Conservation (phyloP, 1,140 invertebrate species). For the Hyles euphorbiae region DNA sequence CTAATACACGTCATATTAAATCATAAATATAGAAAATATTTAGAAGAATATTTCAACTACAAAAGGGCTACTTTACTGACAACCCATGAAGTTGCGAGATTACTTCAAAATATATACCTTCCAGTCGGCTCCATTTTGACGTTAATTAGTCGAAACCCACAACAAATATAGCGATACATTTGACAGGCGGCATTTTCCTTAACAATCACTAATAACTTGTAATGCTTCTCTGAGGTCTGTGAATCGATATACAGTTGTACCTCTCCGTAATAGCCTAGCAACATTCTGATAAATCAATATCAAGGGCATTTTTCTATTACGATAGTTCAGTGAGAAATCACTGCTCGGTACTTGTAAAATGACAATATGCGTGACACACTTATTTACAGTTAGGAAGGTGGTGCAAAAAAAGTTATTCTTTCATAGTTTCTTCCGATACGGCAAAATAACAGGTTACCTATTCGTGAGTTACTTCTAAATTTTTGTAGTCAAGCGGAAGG, state of each 20-base stretch:
- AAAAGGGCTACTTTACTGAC: too few relatives aligned
- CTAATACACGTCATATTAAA: too few relatives aligned
- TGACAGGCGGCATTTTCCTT: background rate
- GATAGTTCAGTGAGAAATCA: background rate
- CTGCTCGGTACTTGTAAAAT: background rate
- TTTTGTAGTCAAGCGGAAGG: too few relatives aligned
- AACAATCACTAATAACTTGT: slow-evolving; percentile 1
- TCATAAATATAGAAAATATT: too few relatives aligned
- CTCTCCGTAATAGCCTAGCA: slow-evolving; percentile 7
- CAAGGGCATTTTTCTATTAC: background rate
- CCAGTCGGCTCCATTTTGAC: background rate
- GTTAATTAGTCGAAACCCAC: slow-evolving; percentile 1
- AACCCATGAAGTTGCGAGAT: too few relatives aligned
- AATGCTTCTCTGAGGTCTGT: slow-evolving; percentile 1
- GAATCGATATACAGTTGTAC: slow-evolving; percentile 4
- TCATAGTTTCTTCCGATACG: too few relatives aligned
- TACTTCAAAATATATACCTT: background rate
- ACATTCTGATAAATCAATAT: slow-evolving; percentile 3
- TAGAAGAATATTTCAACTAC: too few relatives aligned
- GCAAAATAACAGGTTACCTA: too few relatives aligned
- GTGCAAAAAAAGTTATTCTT: too few relatives aligned
- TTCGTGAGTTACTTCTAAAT: too few relatives aligned
- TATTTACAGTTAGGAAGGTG: too few relatives aligned
- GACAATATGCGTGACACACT: too few relatives aligned
- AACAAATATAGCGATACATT: background rate